Evolutionary conservation across 1,140 invertebrate species (phyloP).

Genomic region (Apis laboriosa): DNA sequence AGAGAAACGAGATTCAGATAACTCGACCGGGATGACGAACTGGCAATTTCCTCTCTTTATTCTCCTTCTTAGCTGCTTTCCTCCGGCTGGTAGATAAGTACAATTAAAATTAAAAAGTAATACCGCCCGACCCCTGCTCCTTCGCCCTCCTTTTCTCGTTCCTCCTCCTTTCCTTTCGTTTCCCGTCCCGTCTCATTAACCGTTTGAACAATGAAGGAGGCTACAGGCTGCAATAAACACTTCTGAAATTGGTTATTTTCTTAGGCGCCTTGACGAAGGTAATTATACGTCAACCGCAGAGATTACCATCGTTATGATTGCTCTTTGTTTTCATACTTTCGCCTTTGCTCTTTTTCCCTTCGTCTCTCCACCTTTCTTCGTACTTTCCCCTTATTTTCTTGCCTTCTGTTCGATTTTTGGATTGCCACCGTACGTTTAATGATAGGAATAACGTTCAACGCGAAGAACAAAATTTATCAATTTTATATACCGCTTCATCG

Average conservation of each 20-base stretch:
- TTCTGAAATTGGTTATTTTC: conserved; percentile 77
- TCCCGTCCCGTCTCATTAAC: conserved; percentile 62
- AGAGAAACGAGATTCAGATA: not conserved
- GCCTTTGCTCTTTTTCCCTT: conserved; percentile 29
- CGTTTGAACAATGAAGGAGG: conserved; percentile 65
- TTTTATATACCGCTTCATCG: not conserved
- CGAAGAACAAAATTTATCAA: no score
- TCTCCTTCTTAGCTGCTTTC: not conserved
- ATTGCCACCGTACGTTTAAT: not conserved
- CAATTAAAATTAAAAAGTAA: conserved; percentile 65
- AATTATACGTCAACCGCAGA: conserved; percentile 75
- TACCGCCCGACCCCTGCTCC: conserved; percentile 20
- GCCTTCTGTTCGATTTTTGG: not conserved
- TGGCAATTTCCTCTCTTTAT: conserved; percentile 20
- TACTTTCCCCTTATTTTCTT: no score
- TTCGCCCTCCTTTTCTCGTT: conserved; percentile 7
- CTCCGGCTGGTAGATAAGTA: conserved; percentile 29
- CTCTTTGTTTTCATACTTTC: conserved; percentile 70
- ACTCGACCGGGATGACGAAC: conserved; percentile 13
- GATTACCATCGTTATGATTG: conserved; percentile 76
- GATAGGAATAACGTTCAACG: not conserved
- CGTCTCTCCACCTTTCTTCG: not conserved
- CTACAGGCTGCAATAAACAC: conserved; percentile 71
- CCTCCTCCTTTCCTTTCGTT: not conserved
- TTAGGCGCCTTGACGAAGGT: conserved; percentile 66